Evolutionary conservation across 1,140 invertebrate genomes (phyloP).

Genomic region (Stratiolaelaps scimitus): DNA sequence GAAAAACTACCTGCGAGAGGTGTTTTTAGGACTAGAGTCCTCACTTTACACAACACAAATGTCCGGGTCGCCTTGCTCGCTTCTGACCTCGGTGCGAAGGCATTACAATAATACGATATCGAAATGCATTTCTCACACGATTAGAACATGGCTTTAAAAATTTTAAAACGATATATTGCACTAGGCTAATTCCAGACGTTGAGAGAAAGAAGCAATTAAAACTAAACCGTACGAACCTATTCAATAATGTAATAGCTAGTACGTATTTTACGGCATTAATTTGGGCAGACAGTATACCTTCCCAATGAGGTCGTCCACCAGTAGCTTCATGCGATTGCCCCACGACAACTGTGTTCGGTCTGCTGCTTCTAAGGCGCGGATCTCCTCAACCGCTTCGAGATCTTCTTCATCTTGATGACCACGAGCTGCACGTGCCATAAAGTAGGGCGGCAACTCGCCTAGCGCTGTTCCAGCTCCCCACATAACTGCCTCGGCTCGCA

Average conservation of each 20-base stretch:
- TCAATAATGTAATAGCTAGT: background rate
- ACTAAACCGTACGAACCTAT: too few species aligned
- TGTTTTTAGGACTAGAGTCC: too few species aligned
- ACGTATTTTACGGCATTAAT: background rate
- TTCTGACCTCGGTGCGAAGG: too few species aligned
- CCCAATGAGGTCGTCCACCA: constrained; percentile 82
- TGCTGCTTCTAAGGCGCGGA: constrained; percentile 49
- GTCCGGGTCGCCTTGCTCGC: too few species aligned
- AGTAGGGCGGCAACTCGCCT: constrained; percentile 88
- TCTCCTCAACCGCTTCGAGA: constrained; percentile 58
- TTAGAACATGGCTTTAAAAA: too few species aligned
- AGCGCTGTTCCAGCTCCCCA: constrained; percentile 95
- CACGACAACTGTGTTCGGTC: constrained; percentile 44
- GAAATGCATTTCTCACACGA: too few species aligned
- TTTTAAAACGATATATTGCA: too few species aligned
- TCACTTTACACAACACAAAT: too few species aligned
- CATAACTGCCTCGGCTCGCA: constrained; percentile 88
- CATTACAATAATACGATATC: too few species aligned
- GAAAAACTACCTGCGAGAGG: too few species aligned
- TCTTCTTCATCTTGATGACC: constrained; percentile 50
- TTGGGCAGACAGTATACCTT: constrained; percentile 39
- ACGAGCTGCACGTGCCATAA: constrained; percentile 74
- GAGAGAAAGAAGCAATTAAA: too few species aligned
- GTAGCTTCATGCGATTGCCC: constrained; percentile 64
- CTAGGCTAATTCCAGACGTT: too few species aligned